phyloP scores from a whole-genome alignment of 2,797 vertebrate species.

The Enteromius thamalakanensis region DNA sequence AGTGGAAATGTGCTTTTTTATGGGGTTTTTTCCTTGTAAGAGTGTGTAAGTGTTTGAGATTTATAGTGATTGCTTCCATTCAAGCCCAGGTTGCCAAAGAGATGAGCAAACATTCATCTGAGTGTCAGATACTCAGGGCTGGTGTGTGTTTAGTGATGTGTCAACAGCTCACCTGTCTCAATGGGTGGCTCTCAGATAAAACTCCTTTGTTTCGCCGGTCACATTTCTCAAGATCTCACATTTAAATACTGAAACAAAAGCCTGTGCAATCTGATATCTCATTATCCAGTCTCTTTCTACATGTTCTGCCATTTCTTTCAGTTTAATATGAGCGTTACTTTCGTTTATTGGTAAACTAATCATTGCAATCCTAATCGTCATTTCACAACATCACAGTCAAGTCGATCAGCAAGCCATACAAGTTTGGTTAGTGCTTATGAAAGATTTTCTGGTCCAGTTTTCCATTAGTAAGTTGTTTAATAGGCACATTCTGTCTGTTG shows the following conservation, averaged over 20 bases:
- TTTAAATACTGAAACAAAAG: background rate
- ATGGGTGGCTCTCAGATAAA: slow-evolving; percentile 28
- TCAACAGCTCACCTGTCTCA: slow-evolving; percentile 48
- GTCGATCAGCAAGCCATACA: background rate
- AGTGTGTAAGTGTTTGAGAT: slow-evolving; percentile 16
- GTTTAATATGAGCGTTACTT: background rate
- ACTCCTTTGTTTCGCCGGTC: slow-evolving; percentile 1
- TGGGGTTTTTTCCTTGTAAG: background rate
- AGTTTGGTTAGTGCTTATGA: background rate
- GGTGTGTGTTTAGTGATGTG: slow-evolving; percentile 44
- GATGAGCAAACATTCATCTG: slow-evolving; percentile 48
- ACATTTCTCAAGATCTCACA: background rate
- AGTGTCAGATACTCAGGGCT: slow-evolving; percentile 24
- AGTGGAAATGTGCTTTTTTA: background rate
- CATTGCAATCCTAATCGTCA: background rate
- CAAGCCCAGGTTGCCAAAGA: slow-evolving; percentile 45
- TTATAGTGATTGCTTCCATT: slow-evolving; percentile 34
- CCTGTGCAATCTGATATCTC: background rate
- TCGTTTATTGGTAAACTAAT: background rate
- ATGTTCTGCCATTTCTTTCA: background rate
- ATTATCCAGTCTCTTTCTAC: background rate
- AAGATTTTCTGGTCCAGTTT: background rate
- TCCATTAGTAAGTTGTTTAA: background rate
- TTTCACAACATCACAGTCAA: slow-evolving; percentile 9
- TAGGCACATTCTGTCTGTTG: background rate